Evolutionary conservation across 2,888 invertebrate species (phyloP), one percentile per base, ranked within the genome.

Genomic region (Cryptocephalus moraei): DNA sequence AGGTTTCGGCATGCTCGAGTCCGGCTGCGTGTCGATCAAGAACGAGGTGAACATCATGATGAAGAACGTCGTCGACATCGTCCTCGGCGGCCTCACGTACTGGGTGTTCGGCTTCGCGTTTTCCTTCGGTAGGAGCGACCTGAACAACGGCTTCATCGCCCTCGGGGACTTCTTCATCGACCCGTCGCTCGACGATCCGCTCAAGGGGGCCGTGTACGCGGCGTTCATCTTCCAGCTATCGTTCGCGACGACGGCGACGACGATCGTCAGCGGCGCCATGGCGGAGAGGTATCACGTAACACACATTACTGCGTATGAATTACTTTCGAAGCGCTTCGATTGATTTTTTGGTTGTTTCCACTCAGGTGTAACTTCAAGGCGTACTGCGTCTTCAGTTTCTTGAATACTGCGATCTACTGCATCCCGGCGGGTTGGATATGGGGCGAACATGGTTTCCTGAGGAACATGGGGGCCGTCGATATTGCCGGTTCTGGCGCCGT

Each of bases 41-140:
- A 94, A 94, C 65, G 93, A 94, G 74, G 91, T 92, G 0, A 94
- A 94, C 67, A 93, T 96, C 49, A 94, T 95, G 94, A 91, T 95
- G 86, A 95, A 95, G 69, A 94, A 94, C 63, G 82, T 92, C 0
- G 88, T 91, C 0, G 94, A 95, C 61, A 91, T 95, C 44, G 88
- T 91, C 1, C 77, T 95, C 13, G 94, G 94, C 2, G 80, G 91
- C 49, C 68, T 91, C 10, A 91, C 92, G 0, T 95, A 94, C 70
- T 96, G 95, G 95, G 78, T 90, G 33, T 91, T 94, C 65, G 95
- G 95, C 1, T 95, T 88, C 68, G 93, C 91, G 1, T 77, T 94
- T 70, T 91, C 91, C 4, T 94, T 91, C 63, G 94, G 92, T 0
- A 75, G 81, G 13, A 80, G 82, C 0, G 69, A 78, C 0, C 75